Base-by-base conservation (phyloP, 2,888 invertebrate species). In the Geotrupes spiniger region DNA sequence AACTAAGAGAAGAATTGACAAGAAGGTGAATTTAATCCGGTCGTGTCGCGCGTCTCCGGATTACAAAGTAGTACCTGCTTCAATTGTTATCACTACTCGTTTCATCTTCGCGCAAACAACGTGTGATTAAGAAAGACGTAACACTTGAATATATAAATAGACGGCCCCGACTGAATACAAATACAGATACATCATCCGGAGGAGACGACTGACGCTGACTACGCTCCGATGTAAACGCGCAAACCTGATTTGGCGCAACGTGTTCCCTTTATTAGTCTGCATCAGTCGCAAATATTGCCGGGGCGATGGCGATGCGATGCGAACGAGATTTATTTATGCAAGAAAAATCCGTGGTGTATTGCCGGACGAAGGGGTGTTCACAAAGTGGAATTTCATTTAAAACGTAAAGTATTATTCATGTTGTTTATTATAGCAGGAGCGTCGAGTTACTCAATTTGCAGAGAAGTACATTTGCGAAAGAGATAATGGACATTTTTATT, bases 1-100 rank as follows among this genome's bases (percentile, higher is more conserved):
- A 58, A 55, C 60, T 52, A 51, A 58, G 49, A 54, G 52, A 53
- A 52, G 58, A 61, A 63, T 62, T 58, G 63, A 59, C 59, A 59
- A 57, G 58, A 56, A 61, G 60, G 59, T 59, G 59, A 63, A 63
- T 63, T 63, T 63, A 62, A 63, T 63, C 59, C 53, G 44, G 41
- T 12, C 33, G 33, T 14, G 9, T 33, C 33, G 33, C 4, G 33
- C 14, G 33, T 33, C 15, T 33, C 15, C 33, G 15, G 33, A 33
- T 33, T 33, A 33, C 33, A 33, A 33, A 46, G 40, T 46, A 40
- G 40, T 16, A 38, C 28, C n/a, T n/a, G n/a, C n/a, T 44, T 28
- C 44, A 47, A 48, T 48, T 48, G 48, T 48, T 48, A 48, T 48
- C 42, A 41, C 44, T 38, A 44, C 37, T 36, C 44, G 42, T 33